Evolutionary conservation across 2,888 invertebrate species (phyloP).

Genomic region (Clanis bilineata): DNA sequence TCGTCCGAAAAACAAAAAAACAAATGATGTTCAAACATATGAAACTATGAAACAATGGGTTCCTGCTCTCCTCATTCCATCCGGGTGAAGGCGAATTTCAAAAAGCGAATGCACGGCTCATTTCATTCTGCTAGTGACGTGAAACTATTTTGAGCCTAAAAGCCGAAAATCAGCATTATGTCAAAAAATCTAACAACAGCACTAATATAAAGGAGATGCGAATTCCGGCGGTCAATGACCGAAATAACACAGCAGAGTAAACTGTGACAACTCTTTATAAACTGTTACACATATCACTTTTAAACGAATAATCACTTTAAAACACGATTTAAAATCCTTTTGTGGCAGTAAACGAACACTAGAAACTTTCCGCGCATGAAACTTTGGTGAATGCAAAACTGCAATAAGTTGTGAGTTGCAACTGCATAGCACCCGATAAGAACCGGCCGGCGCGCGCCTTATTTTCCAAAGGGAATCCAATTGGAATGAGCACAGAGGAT

Average conservation of each 20-base stretch:
- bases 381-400: constrained; percentile 79
- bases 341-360: constrained; percentile 59
- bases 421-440: constrained; percentile 82
- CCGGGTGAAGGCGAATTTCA: constrained; percentile 75
- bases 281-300: constrained; percentile 72
- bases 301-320: constrained; percentile 65
- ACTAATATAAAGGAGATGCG: constrained; percentile 72
- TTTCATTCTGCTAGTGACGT: constrained; percentile 70
- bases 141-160: constrained; percentile 67
- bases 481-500: constrained; percentile 62
- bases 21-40: constrained; percentile 82
- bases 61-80: constrained; percentile 81
- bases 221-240: constrained; percentile 82
- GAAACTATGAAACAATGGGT: constrained; percentile 81
- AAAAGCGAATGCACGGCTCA: constrained; percentile 77
- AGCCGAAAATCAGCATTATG: constrained; percentile 67
- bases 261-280: constrained; percentile 68
- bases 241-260: constrained; percentile 78
- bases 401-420: constrained; percentile 82
- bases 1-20: constrained; percentile 83
- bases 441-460: constrained; percentile 81
- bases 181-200: constrained; percentile 59
- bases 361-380: constrained; percentile 78
- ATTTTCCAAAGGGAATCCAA: constrained; percentile 77
- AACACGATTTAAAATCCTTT: constrained; percentile 64